phyloP scores from a whole-genome alignment of 2,113 vertebrate genomes.

The Meles meles region DNA sequence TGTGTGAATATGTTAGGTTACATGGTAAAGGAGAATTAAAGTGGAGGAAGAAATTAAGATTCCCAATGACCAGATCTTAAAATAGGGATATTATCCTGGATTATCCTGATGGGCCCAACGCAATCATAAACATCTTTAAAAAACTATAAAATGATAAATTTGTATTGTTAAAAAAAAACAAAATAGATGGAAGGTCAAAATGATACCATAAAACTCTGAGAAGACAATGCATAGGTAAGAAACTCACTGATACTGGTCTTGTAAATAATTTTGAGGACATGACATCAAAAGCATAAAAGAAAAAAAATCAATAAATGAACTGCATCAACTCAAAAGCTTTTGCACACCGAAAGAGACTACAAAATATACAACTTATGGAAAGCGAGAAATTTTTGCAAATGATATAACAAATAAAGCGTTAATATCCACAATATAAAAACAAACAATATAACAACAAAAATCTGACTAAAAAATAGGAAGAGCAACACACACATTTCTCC shows the following conservation, averaged over 20 bases:
- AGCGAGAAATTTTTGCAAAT: background rate
- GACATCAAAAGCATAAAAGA: background rate
- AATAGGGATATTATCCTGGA: background rate
- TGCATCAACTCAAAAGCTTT: background rate
- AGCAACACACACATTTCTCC: background rate
- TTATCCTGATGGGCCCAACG: background rate
- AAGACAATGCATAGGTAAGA: background rate
- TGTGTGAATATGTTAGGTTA: background rate
- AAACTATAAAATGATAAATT: background rate
- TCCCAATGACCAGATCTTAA: background rate
- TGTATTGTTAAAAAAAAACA: background rate
- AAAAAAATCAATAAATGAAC: background rate
- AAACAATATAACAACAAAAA: background rate
- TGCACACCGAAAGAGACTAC: background rate
- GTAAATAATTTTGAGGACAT: background rate
- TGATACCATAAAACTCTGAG: background rate
- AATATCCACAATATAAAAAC: background rate
- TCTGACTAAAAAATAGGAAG: background rate
- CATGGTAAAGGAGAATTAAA: background rate
- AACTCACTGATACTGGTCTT: background rate
- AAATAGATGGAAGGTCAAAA: background rate
- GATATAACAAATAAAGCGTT: background rate
- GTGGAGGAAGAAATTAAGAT: background rate
- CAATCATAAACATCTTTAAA: background rate
- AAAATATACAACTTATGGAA: background rate